Base-by-base conservation (phyloP, 2,888 invertebrate genomes). In the Xanthorhoe designata region DNA sequence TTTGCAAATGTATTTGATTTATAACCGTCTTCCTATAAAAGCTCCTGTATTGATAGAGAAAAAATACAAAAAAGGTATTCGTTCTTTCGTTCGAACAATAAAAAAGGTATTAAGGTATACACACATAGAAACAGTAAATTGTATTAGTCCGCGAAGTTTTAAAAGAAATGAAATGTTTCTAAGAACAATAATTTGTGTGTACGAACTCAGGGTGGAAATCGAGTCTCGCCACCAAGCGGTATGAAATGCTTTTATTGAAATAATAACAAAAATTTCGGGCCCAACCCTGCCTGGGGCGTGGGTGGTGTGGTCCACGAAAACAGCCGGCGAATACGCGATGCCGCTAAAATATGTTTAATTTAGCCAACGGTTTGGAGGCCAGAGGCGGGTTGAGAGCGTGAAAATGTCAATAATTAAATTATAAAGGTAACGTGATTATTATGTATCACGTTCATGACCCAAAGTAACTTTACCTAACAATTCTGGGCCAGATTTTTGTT, bases 161-260 rank as follows among this genome's bases (percentile, higher is more conserved):
- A 13, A 69, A 63, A 66, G 64, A 66, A 71, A 66, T 66, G 24
- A 72, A 75, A 76, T 54, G 71, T 75, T 76, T 73, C 69, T 68
- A 59, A 55, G 52, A 75, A 76, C 75, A 76, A 45, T 45, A 76
- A 52, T 73, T 77, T 77, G 32, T 32, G 66, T 62, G 66, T 73
- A 76, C 67, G 75, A 76, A 75, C 64, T 75, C 50, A 68, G 66
- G 66, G 62, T 71, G 68, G 69, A 70, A 70, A 73, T 64, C 59
- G 73, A 68, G 66, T 64, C 67, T 74, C 68, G 70, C 69, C 74
- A 53, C 69, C 70, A 72, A 76, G 66, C 75, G 72, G 71, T 68
- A 70, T 75, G 75, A 79, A 83, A 84, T 80, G 78, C 80, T 83
- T 83, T 83, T 80, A 84, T 79, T 74, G 75, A 81, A 84, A 84